Evolutionary conservation across 2,113 vertebrate genomes (phyloP), one percentile per base, ranked within the genome.

Genomic region (Dasyurus viverrinus): DNA sequence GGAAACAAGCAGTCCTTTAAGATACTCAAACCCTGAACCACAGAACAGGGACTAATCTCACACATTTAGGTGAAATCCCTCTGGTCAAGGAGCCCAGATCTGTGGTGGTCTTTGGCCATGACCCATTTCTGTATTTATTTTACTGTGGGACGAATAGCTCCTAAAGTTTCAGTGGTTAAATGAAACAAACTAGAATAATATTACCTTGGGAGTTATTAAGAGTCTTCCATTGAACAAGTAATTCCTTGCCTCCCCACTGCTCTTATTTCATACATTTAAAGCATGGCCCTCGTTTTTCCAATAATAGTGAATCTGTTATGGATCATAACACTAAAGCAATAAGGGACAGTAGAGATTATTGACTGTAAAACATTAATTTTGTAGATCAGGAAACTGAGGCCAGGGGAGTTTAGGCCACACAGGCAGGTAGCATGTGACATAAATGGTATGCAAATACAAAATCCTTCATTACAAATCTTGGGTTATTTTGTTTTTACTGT

Each of bases 1-100:
- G 94, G 93, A 91, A 98, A 98, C 93, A 98, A 98, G 48, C 1
- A 96, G 25, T 53, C 95, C 96, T 98, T 98, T 94, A 97, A 97
- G 90, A 91, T 95, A 96, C 68, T 68, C 12, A 95, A 48, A 76
- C 0, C 10, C 93, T 91, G 7, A 89, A 93, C 60, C 96, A 90
- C 89, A 96, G 93, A 92, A 91, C 90, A 94, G 94, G 95, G 30
- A 93, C 54, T 95, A 95, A 95, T 97, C 96, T 98, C 96, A 98
- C 48, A 92, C 4, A 25, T 95, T 97, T 95, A 91, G 90, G 48
- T 97, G 47, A 98, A 98, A 97, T 95, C 19, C 2, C 0, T 97
- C 90, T 50, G 92, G 57, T 91, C 91, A 93, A 96, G 84, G 25
- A 84, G 23, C 8, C 53, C 93, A 89, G 95, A 26, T 98, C 53